Evolutionary conservation across 2,113 vertebrate species (phyloP).

Genomic region (Ifrita kowaldi): DNA sequence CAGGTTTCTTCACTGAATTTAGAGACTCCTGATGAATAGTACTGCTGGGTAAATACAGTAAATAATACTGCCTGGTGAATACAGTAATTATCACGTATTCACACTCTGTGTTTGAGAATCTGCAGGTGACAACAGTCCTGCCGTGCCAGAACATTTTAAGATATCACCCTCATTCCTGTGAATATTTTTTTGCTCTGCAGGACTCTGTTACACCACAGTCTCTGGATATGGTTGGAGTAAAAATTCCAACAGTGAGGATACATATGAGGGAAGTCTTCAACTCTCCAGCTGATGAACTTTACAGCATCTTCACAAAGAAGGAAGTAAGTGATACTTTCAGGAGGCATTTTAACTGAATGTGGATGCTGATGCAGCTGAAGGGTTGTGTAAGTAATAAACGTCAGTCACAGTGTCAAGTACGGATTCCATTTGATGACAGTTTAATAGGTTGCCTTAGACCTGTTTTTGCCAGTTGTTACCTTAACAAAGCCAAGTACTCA

Average conservation of each 20-base stretch:
- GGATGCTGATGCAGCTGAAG: not conserved
- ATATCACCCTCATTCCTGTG: fast-evolving
- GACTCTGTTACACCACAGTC: not conserved
- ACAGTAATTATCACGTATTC: fast-evolving
- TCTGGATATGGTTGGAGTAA: conserved; percentile 44
- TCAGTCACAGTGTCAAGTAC: not conserved
- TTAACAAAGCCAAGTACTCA: not conserved
- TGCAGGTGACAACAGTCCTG: not conserved
- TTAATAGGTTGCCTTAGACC: not conserved
- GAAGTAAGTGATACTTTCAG: conserved; percentile 21
- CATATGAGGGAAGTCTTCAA: conserved; percentile 58
- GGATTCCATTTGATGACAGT: not conserved
- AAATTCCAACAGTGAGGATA: conserved; percentile 67
- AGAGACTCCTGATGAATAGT: not conserved
- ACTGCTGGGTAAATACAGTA: not conserved
- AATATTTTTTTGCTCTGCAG: not conserved
- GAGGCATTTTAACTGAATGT: not conserved
- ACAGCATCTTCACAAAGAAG: conserved; percentile 66
- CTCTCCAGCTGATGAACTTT: conserved; percentile 47
- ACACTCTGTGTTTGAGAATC: not conserved
- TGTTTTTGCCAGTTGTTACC: not conserved
- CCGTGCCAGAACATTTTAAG: not conserved
- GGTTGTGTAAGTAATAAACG: not conserved
- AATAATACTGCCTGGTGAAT: too few species aligned
- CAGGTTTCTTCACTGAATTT: not conserved